Base-by-base conservation (phyloP, 2,113 vertebrate genomes). In the Chlamydotis undulata region DNA sequence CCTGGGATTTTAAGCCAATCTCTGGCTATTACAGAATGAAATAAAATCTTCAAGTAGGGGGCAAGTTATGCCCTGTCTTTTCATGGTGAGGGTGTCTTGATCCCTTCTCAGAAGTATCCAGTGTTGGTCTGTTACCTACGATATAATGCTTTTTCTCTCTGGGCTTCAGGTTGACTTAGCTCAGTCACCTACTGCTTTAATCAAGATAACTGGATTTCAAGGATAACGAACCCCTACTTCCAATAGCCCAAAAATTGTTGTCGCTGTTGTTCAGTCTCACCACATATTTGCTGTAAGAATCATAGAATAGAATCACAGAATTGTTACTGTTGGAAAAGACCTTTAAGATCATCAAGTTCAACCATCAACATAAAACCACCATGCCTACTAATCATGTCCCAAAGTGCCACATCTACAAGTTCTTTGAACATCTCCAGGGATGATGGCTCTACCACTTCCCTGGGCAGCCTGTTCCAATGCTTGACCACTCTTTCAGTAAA, bases 221-320 rank as follows among this genome's bases (percentile, higher is more conserved):
- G 18, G 21, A 83, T 60, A 82, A 75, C 10, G 69, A 71, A 12
- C 3, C 8, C 1, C 10, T 25, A 24, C 8, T 93, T 52, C 61
- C 22, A 83, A 2, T 0, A 61, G 37, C 10, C 11, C 41, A 2
- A 2, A 23, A 69, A 73, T 1, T 52, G 3, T 29, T 63, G 12
- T 45, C 33, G 26, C 12, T 68, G 13, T 31, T n/a, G 23, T 33
- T 81, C 59, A 65, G 1, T 50, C 31, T 83, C 17, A 73, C 31
- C 24, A 57, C 2, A 21, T 2, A 25, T 37, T 45, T 69, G 1
- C 57, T 39, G 35, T 9, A n/a, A 56, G 12, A 67, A 22, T 43
- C 41, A 43, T 15, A 14, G 41, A 43, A 43, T 14, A 43, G 41
- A 43, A 43, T 43, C 41, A 43, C 41, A 43, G 13, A 43, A 43